Evolutionary conservation across 2,113 vertebrate species (phyloP), one percentile per base, ranked within the genome.

Genomic region (Blennius ocellaris): DNA sequence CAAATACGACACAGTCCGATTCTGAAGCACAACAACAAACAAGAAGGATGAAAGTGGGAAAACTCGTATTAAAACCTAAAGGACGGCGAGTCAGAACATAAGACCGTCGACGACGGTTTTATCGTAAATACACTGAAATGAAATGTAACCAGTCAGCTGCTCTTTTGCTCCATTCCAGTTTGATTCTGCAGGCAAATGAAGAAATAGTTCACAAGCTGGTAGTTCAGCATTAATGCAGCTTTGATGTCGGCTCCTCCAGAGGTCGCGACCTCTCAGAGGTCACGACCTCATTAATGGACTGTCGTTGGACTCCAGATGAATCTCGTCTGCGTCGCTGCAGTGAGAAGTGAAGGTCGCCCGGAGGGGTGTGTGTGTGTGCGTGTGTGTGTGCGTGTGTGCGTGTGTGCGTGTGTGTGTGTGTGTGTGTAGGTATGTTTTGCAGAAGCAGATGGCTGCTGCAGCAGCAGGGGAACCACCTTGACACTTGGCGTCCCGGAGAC

Each of bases 401-500:
- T 30, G 21, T 30, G 21, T 30, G 21, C 4, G 21, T 30, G 21
- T 30, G 21, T 76, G 82, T 80, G 53, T 16, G 37, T 11, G 37
- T 62, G 56, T 59, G 52, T 60, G 65, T 12, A 68, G 38, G 63
- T n/a, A 15, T 65, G 64, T 78, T n/a, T 44, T 40, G 38, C 17
- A 36, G 62, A 48, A 40, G 51, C 83, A 82, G 83, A 85, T 83
- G 78, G 78, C 66, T 67, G 71, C 69, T 73, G 80, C 78, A 60
- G 78, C 69, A 78, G 3, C 21, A 39, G 80, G 45, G n/a, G 51
- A 60, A 64, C 90, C 87, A 88, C 89, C 87, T 88, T 91, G 78
- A 89, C 76, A 59, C 56, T 60, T 37, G 21, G 38, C 63, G 21
- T 54, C 51, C 14, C 66, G 66, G 62, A 74, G 55, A 71, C 80